phyloP scores from a whole-genome alignment of 23 tunicate species.

The Botrylloides violaceus region DNA sequence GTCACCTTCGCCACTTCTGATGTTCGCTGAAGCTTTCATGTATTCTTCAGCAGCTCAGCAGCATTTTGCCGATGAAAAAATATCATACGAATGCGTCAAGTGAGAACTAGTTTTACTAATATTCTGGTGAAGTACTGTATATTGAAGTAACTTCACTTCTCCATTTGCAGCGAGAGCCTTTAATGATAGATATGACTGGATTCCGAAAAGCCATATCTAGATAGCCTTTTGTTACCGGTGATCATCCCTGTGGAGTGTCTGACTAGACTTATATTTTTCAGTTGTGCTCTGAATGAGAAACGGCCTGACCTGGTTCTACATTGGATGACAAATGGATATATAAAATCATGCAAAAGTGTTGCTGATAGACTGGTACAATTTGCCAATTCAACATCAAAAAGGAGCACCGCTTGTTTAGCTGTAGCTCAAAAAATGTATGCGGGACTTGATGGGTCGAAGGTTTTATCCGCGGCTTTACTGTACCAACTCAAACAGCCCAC shows the following conservation, averaged over 20 bases:
- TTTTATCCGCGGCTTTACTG: slow-evolving; percentile 4
- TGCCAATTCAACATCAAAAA: slow-evolving; percentile 31
- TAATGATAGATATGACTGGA: no score
- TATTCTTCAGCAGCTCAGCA: slow-evolving; percentile 60
- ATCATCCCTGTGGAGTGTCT: no score
- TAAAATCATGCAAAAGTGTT: slow-evolving; percentile 47
- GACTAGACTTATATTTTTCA: no score
- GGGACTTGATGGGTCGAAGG: slow-evolving; percentile 9
- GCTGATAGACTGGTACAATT: slow-evolving; percentile 43
- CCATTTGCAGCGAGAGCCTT: no score
- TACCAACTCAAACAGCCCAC: slow-evolving; percentile 31
- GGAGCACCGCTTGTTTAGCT: slow-evolving; percentile 32
- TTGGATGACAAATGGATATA: slow-evolving; percentile 39
- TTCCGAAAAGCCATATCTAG: no score
- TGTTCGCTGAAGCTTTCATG: slow-evolving; percentile 82
- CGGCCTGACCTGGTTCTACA: slow-evolving; percentile 78
- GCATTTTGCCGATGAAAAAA: slow-evolving; percentile 46
- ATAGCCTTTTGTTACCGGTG: no score
- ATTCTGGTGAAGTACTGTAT: neutral
- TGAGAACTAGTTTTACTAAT: no score
- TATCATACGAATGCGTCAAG: slow-evolving; percentile 36
- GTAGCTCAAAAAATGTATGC: slow-evolving; percentile 69
- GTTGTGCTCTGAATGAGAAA: slow-evolving; percentile 69
- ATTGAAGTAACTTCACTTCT: no score
- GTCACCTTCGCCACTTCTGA: slow-evolving; percentile 64